Evolutionary conservation across 2,113 vertebrate species (phyloP).

Genomic region (Tychaedon coryphoeus): DNA sequence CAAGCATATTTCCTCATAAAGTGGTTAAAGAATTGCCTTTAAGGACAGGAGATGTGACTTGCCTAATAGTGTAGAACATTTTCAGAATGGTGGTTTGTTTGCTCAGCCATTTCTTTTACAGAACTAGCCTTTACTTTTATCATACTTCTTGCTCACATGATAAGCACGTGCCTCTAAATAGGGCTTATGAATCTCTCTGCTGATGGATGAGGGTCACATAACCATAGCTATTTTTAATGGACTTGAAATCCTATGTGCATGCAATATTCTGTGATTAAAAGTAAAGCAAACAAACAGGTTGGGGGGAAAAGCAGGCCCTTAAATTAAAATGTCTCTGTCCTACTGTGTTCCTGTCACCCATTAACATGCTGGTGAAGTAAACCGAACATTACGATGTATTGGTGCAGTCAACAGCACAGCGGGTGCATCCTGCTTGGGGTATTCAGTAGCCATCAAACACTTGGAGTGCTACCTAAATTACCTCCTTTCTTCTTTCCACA

Average conservation of each 20-base stretch:
- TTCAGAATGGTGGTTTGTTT: not conserved
- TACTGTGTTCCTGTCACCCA: not conserved
- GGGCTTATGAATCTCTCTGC: not conserved
- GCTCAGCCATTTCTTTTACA: conserved; percentile 4
- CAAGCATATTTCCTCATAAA: not conserved
- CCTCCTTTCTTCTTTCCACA: conserved; percentile 80
- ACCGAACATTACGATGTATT: not conserved
- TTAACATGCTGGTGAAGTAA: conserved; percentile 12
- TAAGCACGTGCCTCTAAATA: not conserved
- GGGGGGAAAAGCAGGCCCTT: not conserved
- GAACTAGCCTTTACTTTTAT: not conserved
- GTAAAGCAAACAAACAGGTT: not conserved
- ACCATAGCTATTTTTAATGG: not conserved
- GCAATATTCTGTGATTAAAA: conserved; percentile 1
- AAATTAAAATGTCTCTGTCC: not conserved
- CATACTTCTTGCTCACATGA: not conserved
- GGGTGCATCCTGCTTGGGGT: not conserved
- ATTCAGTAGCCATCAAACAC: not conserved
- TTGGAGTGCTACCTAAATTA: conserved; percentile 41
- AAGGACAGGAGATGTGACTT: not conserved
- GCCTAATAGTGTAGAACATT: not conserved
- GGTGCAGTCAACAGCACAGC: not conserved
- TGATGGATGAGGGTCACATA: not conserved
- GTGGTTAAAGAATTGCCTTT: not conserved
- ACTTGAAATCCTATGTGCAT: not conserved